Evolutionary conservation across 2,797 vertebrate genomes (phyloP).

Genomic region (Vireo griseus): DNA sequence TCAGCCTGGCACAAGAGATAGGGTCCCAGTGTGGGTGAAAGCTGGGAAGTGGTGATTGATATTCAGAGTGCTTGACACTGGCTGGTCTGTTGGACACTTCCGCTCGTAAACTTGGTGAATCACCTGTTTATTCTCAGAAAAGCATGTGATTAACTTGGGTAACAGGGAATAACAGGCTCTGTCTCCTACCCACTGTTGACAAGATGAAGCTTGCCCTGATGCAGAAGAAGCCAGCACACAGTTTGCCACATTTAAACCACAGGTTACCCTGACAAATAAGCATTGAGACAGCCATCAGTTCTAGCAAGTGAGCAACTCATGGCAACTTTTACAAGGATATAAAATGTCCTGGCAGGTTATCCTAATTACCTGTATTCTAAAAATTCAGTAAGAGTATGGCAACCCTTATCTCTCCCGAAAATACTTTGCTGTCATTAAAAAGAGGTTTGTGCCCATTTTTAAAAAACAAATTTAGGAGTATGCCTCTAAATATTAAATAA

Average conservation of each 20-base stretch:
- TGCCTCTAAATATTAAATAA: background rate
- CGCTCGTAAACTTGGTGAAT: background rate
- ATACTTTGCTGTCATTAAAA: background rate
- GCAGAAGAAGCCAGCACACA: background rate
- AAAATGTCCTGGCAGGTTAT: background rate
- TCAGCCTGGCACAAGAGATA: background rate
- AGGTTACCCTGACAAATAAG: background rate
- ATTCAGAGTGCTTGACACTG: background rate
- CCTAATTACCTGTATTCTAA: background rate
- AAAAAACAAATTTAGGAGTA: background rate
- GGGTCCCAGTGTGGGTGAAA: background rate
- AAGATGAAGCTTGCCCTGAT: background rate
- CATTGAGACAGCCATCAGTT: background rate
- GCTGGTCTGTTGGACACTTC: background rate
- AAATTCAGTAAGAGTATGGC: background rate
- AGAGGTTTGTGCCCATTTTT: background rate
- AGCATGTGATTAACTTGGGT: background rate
- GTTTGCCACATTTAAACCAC: background rate
- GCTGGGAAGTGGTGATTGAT: background rate
- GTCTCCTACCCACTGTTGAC: background rate
- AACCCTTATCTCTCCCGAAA: background rate
- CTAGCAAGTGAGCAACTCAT: background rate
- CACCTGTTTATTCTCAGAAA: background rate
- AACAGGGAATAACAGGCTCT: background rate
- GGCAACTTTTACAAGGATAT: background rate